Conservation (phyloP, 1,140 invertebrate genomes). For the Drosophila virilis region DNA sequence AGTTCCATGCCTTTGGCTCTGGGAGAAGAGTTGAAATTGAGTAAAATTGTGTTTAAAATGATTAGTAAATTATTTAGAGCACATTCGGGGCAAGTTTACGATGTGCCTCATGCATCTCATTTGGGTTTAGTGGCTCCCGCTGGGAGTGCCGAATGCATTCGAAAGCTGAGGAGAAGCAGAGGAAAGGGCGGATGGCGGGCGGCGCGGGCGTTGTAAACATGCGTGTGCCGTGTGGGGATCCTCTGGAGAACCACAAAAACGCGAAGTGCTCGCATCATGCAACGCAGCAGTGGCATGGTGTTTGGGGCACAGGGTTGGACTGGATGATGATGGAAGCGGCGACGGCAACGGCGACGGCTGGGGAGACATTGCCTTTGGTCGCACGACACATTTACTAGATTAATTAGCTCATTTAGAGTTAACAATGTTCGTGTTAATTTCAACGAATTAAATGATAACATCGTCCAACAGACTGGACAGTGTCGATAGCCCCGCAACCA, state of each 20-base stretch:
- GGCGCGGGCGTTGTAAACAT: constrained; percentile 26
- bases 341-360: background rate
- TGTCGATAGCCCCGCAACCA: constrained; percentile 6
- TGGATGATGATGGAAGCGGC: background rate
- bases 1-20: background rate
- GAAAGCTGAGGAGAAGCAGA: background rate
- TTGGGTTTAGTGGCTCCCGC: constrained; percentile 63
- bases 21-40: constrained; percentile 11
- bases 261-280: constrained; percentile 52
- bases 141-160: constrained; percentile 42
- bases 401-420: constrained; percentile 83
- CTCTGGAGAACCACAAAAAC: constrained; percentile 81
- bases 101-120: constrained; percentile 73
- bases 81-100: constrained; percentile 60
- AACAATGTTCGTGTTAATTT: constrained; percentile 84
- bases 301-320: background rate
- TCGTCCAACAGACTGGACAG: constrained; percentile 33
- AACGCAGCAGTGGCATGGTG: constrained; percentile 10
- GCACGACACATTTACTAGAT: constrained; percentile 76
- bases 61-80: constrained; percentile 66
- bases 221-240: constrained; percentile 51
- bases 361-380: constrained; percentile 29
- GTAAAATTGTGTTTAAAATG: constrained; percentile 46
- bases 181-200: background rate
- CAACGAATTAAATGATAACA: constrained; percentile 84